Base-by-base conservation (phyloP, 2,888 invertebrate species). In the Toxonevra muliebris region DNA sequence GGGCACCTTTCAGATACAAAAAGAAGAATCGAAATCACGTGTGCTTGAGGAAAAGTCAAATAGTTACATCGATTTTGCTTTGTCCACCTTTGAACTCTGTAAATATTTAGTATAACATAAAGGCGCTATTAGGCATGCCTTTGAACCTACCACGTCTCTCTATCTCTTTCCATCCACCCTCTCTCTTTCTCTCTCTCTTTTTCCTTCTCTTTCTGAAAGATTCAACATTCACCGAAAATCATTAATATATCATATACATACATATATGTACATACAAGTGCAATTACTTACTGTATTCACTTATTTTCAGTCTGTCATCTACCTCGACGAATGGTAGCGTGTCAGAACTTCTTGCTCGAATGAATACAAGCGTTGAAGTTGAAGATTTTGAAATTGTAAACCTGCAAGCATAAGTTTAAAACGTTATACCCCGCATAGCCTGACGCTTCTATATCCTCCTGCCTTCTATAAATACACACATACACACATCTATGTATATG, bases 331-430 rank as follows among this genome's bases (percentile, higher is more conserved):
- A 57, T 64, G 30, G 7, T 69, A 52, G 73, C 73, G 73, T 75
- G 75, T 70, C 69, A 73, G 76, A 72, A 71, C 72, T 75, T 63
- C 75, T 70, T 75, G 72, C 68, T 70, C 60, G 52, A 79, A 69
- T 73, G 72, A 76, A 74, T 77, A 42, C 54, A 17, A 54, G 13
- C 77, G 73, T 73, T 72, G 75, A 78, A 72, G 71, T 54, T 19
- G 53, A n/a, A 41, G 53, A 15, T 52, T 53, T 52, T 19, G 15
- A 30, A 61, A 61, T 52, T 41, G 40, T 61, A 52, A 61, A n/a
- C 52, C 53, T 41, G 52, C 53, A 20, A 53, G 65, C 20, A 40
- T 19, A 54, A 12, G 54, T 17, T 4, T 19, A 20, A 48, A 48
- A 48, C 48, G 48, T 15, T 15, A n/a, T 11, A n/a, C 5, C 48